Conservation (phyloP, 92 coral and sea anemone genomes). For the Palythoa heliodiscus region DNA sequence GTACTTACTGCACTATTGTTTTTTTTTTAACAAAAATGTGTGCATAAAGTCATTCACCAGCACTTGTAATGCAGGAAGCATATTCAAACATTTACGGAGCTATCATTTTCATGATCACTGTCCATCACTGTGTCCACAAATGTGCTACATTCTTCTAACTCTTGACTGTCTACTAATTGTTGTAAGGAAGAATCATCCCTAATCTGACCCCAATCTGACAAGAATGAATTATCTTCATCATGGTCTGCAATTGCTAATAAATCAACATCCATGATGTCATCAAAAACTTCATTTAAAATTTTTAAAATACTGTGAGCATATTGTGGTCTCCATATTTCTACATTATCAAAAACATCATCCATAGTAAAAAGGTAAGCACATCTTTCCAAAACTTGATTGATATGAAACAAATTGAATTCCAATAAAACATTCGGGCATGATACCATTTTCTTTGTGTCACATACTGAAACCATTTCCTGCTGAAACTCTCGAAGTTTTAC, state of each 20-base stretch:
- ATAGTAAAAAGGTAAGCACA: not conserved
- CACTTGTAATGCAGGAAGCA: too few relatives aligned
- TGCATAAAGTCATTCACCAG: too few relatives aligned
- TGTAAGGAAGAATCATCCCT: not conserved
- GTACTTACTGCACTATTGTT: too few relatives aligned
- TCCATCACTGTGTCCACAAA: too few relatives aligned
- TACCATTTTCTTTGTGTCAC: slow-evolving; percentile 33
- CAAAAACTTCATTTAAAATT: not conserved
- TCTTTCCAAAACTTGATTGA: slow-evolving; percentile 18
- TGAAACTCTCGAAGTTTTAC: slow-evolving; percentile 38
- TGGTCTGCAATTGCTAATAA: not conserved
- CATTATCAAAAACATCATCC: not conserved
- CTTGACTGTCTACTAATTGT: not conserved
- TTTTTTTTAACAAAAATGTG: too few relatives aligned
- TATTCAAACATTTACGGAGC: not conserved
- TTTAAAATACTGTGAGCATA: not conserved
- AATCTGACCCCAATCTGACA: not conserved
- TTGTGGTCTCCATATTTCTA: not conserved
- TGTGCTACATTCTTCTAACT: not conserved
- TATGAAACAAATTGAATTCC: slow-evolving; percentile 42
- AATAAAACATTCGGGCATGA: slow-evolving; percentile 50
- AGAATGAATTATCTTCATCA: not conserved
- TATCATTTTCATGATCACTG: not conserved
- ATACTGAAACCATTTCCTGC: not conserved
- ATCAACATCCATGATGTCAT: not conserved